These are phyloP conservation scores for Lysandra bellargus DNA, from an alignment of 2,888 invertebrate species.

Conservation along the genomic window DNA sequence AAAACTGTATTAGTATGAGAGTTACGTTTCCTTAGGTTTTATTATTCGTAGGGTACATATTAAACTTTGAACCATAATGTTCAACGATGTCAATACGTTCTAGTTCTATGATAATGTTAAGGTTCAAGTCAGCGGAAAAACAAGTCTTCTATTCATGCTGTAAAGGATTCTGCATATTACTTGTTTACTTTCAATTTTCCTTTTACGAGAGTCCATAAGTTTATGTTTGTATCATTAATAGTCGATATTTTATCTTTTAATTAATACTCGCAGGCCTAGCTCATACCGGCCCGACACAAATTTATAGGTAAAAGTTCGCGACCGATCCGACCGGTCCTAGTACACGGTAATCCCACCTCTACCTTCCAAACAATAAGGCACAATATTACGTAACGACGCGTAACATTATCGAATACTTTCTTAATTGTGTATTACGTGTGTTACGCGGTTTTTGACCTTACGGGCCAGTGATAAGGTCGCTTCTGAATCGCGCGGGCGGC, in stretches of 20 bases:
- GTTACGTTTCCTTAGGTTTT: no score
- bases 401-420: constrained; percentile 76
- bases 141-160: background rate
- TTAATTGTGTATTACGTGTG: constrained; percentile 70
- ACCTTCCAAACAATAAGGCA: constrained; percentile 52
- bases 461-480: constrained; percentile 56
- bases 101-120: background rate
- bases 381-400: constrained; percentile 51
- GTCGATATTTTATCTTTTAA: constrained; percentile 31
- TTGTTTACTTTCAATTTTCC: constrained; percentile 20
- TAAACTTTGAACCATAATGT: background rate
- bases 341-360: constrained; percentile 53
- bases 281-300: constrained; percentile 72
- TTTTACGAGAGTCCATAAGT: constrained; percentile 20
- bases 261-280: constrained; percentile 60
- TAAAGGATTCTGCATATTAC: constrained; percentile 11
- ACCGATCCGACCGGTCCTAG: constrained; percentile 70
- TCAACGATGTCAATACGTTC: no score
- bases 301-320: constrained; percentile 82
- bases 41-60: no score
- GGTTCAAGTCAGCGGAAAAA: background rate
- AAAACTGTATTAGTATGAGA: no score
- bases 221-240: constrained; percentile 27
- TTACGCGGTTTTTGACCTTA: constrained; percentile 68
- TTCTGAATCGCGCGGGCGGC: constrained; percentile 60